Evolutionary conservation across 2,888 invertebrate genomes (phyloP).

Genomic region (Aporophyla lueneburgensis): DNA sequence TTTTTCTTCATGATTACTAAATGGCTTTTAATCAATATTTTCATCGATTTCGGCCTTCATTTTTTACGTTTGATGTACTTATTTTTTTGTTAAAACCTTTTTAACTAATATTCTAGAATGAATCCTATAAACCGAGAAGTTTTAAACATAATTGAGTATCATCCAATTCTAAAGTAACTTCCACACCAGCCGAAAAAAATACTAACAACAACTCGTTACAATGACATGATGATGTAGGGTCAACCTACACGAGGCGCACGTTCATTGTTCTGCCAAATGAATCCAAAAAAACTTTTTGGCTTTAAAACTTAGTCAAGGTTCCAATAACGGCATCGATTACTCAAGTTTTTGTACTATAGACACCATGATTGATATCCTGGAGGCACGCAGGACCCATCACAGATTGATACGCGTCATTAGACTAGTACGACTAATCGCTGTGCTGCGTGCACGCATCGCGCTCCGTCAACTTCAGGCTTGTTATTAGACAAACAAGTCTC

Average conservation of each 20-base stretch:
- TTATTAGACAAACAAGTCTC: slow-evolving; percentile 49
- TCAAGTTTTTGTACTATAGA: slow-evolving; percentile 58
- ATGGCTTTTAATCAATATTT: background rate
- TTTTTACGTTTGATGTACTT: no score
- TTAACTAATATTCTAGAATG: background rate
- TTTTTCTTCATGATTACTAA: background rate
- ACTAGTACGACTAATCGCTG: slow-evolving; percentile 64
- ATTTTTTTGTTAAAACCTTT: background rate
- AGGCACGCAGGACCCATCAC: slow-evolving; percentile 72
- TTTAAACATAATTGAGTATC: background rate
- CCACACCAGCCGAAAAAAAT: background rate
- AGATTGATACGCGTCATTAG: slow-evolving; percentile 74
- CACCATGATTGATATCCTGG: slow-evolving; percentile 72
- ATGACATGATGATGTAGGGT: background rate
- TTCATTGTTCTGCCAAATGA: slow-evolving; percentile 30
- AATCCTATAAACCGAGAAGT: background rate
- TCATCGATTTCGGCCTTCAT: background rate
- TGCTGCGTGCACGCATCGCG: slow-evolving; percentile 65
- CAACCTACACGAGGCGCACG: background rate
- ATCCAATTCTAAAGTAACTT: background rate
- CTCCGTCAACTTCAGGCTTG: slow-evolving; percentile 52
- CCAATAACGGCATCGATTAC: slow-evolving; percentile 63
- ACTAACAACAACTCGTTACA: no score
- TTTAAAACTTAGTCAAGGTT: slow-evolving; percentile 49
- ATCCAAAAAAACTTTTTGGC: slow-evolving; percentile 22